These are phyloP conservation scores for Siniperca scherzeri DNA, from an alignment of 2,797 vertebrate species.

Conservation along the genomic window DNA sequence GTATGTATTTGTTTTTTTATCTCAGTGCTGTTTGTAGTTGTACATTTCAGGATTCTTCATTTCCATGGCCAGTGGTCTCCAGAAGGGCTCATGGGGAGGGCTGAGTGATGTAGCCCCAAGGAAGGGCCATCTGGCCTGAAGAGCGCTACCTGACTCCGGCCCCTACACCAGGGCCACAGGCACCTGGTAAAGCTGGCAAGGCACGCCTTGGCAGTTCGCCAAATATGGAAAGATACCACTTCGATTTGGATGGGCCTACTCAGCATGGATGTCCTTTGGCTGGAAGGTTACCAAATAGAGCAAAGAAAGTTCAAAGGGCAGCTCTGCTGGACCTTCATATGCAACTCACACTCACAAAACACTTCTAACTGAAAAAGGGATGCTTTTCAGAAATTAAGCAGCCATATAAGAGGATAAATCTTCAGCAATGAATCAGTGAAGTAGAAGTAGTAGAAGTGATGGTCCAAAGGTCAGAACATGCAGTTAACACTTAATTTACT, in stretches of 20 bases:
- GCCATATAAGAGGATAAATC: background rate
- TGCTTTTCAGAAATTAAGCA: slow-evolving; percentile 5
- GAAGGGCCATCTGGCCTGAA: slow-evolving; percentile 82
- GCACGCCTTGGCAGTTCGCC: slow-evolving; percentile 64
- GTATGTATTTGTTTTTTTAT: background rate
- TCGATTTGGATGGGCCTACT: slow-evolving; percentile 73
- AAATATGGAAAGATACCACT: slow-evolving; percentile 67
- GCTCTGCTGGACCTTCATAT: slow-evolving; percentile 45
- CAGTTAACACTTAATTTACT: background rate
- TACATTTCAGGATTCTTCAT: slow-evolving; percentile 26
- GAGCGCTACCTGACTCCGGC: slow-evolving; percentile 74
- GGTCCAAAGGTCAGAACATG: background rate
- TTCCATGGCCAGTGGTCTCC: slow-evolving; percentile 52
- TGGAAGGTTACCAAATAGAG: slow-evolving; percentile 76
- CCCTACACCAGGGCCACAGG: slow-evolving; percentile 59
- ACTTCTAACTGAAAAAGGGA: background rate
- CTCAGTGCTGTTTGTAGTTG: background rate
- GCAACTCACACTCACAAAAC: slow-evolving; percentile 21
- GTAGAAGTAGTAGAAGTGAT: background rate
- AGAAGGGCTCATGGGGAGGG: slow-evolving; percentile 58
- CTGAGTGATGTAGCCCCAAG: slow-evolving; percentile 65
- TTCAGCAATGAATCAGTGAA: background rate
- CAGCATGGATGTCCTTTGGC: slow-evolving; percentile 65
- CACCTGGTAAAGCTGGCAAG: slow-evolving; percentile 79
- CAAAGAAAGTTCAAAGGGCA: slow-evolving; percentile 74